Conservation (phyloP, 2,113 vertebrate genomes). For the Cinclus cinclus region DNA sequence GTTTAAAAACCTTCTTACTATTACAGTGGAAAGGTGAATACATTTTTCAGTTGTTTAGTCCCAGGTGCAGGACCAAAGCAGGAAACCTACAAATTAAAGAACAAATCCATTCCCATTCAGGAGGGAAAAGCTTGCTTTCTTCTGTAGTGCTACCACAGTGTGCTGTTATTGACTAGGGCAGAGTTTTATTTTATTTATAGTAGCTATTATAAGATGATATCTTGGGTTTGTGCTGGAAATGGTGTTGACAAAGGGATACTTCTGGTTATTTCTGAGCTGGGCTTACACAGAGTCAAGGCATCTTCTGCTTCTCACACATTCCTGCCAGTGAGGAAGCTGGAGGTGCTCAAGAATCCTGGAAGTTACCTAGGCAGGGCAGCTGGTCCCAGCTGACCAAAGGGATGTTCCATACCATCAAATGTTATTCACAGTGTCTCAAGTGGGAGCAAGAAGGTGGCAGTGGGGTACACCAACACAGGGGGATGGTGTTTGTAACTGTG, state of each 20-base stretch:
- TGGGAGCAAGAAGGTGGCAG: not conserved
- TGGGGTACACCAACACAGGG: not conserved
- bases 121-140: not conserved
- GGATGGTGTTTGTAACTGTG: not conserved
- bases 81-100: not conserved
- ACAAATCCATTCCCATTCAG: not conserved
- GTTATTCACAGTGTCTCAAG: not conserved
- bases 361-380: not conserved
- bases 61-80: not conserved
- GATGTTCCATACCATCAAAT: not conserved
- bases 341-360: not conserved
- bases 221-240: not conserved
- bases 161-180: not conserved
- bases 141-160: not conserved
- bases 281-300: not conserved
- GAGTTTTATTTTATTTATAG: not conserved
- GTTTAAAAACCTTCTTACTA: not conserved
- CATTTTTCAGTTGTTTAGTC: not conserved
- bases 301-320: not conserved
- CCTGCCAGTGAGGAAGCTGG: not conserved
- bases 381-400: not conserved
- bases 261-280: not conserved
- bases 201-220: not conserved
- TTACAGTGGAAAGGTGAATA: not conserved
- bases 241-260: not conserved